Percentiles rank a stretch among this genome's conserved stretches.
These are phyloP conservation scores for Zaprionus inermis DNA, from an alignment of 1,140 invertebrate species.

Conservation along the genomic window DNA sequence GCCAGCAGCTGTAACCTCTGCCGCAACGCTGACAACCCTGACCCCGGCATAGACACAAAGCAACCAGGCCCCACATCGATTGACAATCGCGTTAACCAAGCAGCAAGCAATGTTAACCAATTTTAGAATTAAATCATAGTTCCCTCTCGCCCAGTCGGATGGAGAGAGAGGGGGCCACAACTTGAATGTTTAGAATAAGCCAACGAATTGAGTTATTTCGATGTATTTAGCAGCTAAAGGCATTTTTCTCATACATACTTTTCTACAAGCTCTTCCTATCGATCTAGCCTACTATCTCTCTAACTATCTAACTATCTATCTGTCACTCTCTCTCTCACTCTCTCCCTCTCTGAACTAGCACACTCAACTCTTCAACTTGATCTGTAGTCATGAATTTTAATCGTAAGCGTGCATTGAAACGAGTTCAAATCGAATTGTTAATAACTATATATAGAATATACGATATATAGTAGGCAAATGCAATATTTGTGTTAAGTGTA, in stretches of 20 bases:
- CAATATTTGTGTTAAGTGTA: constrained; percentile 72
- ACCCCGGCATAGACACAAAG: constrained; percentile 38
- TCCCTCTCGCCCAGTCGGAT: not conserved
- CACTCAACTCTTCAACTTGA: constrained; percentile 54
- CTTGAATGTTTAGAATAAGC: constrained; percentile 58
- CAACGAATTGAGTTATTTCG: constrained; percentile 42
- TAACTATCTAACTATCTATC: constrained; percentile 19
- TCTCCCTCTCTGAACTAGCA: not conserved
- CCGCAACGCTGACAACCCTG: constrained; percentile 34
- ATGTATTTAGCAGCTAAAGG: constrained; percentile 70
- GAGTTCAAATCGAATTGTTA: constrained; percentile 82
- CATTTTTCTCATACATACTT: constrained; percentile 54
- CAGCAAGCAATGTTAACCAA: constrained; percentile 72
- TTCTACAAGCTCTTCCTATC: constrained; percentile 20
- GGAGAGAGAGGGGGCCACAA: constrained; percentile 5
- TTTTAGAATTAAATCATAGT: constrained; percentile 51
- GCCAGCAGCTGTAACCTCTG: constrained; percentile 19
- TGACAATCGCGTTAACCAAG: constrained; percentile 79
- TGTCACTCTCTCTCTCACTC: constrained; percentile 23
- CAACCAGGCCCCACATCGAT: constrained; percentile 47
- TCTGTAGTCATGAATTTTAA: constrained; percentile 48
- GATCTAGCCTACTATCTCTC: constrained; percentile 30
- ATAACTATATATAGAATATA: constrained; percentile 45
- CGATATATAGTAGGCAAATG: constrained; percentile 56
- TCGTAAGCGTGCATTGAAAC: constrained; percentile 57